A percentile compares a stretch with the other conserved stretches of the same genome.
Conservation (phyloP, 2,113 vertebrate genomes). For the Aspiorhynchus laticeps region DNA sequence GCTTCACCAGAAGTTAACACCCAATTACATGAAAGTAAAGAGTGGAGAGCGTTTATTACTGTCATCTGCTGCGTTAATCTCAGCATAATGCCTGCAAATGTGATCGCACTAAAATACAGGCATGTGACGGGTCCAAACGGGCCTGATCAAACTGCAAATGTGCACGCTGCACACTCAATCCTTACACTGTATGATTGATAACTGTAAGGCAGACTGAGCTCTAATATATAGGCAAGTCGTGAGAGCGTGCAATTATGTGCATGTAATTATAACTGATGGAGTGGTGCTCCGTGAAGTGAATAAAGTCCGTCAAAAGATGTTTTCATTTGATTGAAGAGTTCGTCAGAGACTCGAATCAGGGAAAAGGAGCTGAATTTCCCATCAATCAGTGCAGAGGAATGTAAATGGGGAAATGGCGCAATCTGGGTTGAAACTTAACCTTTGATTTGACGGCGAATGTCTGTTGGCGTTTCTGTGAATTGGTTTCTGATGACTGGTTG, state of each 20-base stretch:
- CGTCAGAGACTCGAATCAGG: constrained; percentile 5
- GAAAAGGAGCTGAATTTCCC: constrained; percentile 10
- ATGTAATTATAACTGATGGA: constrained; percentile 42
- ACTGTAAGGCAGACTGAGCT: background rate
- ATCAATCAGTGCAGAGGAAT: constrained; percentile 18
- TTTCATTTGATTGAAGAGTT: constrained; percentile 38
- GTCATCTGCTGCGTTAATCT: background rate
- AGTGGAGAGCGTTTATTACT: background rate
- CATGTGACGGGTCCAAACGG: background rate
- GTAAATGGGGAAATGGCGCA: background rate
- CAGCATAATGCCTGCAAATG: background rate
- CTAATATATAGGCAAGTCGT: constrained; percentile 29
- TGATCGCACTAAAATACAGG: background rate
- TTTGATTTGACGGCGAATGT: background rate
- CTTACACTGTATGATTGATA: constrained; percentile 25
- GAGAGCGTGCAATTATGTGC: constrained; percentile 13
- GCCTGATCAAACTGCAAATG: background rate
- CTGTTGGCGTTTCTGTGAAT: constrained; percentile 2
- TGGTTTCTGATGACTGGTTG: background rate
- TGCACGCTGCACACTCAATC: background rate
- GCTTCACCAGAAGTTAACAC: background rate
- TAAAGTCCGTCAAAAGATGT: constrained; percentile 26
- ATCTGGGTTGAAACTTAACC: background rate
- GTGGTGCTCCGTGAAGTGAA: constrained; percentile 1
- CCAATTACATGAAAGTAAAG: constrained; percentile 17